Percentiles rank a stretch among this genome's conserved stretches.
These are phyloP conservation scores for Lasioglossum malachurum DNA, from an alignment of 2,888 invertebrate species.

Conservation along the genomic window DNA sequence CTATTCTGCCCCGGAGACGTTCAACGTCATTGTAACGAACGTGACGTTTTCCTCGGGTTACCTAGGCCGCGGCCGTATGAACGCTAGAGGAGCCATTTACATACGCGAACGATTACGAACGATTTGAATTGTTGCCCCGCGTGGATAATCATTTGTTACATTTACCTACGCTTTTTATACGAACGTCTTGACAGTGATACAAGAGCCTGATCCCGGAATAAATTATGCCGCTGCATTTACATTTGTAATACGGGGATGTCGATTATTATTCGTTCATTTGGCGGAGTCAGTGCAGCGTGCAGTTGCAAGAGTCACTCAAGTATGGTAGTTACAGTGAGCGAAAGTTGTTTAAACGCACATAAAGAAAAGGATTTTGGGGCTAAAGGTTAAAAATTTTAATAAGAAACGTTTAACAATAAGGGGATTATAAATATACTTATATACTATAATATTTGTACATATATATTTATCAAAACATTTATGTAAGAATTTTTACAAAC, in stretches of 20 bases:
- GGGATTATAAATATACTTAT: no score
- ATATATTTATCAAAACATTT: no score
- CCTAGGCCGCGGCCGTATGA: conserved; percentile 25
- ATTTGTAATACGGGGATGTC: neutral
- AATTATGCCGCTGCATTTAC: neutral
- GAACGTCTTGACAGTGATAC: neutral
- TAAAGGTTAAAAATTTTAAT: no score
- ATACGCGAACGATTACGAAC: conserved; percentile 40
- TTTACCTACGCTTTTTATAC: neutral
- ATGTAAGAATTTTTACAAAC: no score
- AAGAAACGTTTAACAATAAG: no score
- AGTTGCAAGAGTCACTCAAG: neutral
- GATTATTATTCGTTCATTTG: neutral
- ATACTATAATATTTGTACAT: no score
- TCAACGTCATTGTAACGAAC: conserved; percentile 55
- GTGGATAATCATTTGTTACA: conserved; percentile 27
- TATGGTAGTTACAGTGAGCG: no score
- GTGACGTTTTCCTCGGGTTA: neutral
- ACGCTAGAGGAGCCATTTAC: conserved; percentile 33
- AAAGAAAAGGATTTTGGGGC: no score
- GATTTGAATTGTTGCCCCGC: conserved; percentile 44
- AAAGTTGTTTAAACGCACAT: no score
- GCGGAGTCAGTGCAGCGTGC: neutral
- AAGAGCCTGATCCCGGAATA: conserved; percentile 6
- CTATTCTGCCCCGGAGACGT: conserved; percentile 47